Evolutionary conservation across 2,797 vertebrate species (phyloP).

Genomic region (Halcyon leucocephala): DNA sequence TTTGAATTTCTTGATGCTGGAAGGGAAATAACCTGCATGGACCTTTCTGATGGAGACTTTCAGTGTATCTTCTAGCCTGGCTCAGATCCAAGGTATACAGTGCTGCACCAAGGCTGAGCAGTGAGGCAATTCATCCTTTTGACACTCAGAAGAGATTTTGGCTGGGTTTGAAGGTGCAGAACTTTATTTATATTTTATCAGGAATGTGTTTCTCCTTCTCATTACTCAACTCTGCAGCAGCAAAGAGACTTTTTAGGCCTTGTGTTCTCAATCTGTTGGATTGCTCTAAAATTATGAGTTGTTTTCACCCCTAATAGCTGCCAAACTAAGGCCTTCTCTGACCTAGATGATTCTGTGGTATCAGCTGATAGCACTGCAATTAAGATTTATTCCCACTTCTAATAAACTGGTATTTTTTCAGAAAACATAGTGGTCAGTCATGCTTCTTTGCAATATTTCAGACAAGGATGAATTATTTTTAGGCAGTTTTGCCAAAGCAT

Average conservation of each 20-base stretch:
- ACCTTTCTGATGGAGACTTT: conserved; percentile 1
- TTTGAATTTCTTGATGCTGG: not conserved
- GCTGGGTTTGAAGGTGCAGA: not conserved
- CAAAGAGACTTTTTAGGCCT: not conserved
- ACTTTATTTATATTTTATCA: conserved; percentile 30
- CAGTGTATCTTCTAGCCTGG: not conserved
- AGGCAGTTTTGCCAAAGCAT: not conserved
- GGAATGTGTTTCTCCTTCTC: not conserved
- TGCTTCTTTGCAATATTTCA: not conserved
- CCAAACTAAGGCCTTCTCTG: not conserved
- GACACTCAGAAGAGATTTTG: not conserved
- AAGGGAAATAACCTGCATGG: conserved; percentile 2
- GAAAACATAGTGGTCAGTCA: not conserved
- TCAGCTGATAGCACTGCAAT: not conserved
- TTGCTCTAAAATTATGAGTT: not conserved
- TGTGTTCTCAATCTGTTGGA: not conserved
- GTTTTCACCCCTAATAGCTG: not conserved
- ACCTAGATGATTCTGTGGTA: too few species aligned
- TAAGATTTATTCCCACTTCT: not conserved
- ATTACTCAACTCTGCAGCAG: not conserved
- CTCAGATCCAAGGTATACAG: not conserved
- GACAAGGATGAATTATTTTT: not conserved
- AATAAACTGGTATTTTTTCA: not conserved
- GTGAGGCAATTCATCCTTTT: not conserved
- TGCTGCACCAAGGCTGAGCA: not conserved